Percentiles rank a stretch among this genome's conserved stretches.
These are phyloP conservation scores for Sthenelais limicola DNA, from an alignment of 2,888 invertebrate species.

Conservation along the genomic window DNA sequence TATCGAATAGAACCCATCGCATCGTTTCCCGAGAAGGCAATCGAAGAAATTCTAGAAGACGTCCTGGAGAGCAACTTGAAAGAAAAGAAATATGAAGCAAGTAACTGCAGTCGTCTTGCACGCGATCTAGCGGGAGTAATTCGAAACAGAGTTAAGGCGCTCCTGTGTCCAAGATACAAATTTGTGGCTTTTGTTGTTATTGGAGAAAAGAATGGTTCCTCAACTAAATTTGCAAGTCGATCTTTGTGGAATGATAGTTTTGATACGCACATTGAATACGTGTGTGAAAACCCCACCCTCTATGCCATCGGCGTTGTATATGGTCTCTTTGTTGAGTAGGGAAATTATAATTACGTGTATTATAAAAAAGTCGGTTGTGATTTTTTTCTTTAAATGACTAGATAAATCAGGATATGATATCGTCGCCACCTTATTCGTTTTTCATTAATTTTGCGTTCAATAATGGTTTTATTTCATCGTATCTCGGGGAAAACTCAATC, in stretches of 20 bases:
- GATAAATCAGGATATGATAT: no score
- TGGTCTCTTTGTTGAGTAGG: conserved; percentile 59
- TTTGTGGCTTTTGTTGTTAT: conserved; percentile 59
- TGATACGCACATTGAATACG: conserved; percentile 61
- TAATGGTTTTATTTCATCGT: no score
- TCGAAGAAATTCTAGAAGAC: conserved; percentile 54
- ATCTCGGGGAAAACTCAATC: no score
- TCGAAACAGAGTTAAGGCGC: conserved; percentile 58
- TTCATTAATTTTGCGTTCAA: no score
- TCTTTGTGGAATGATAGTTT: conserved; percentile 62
- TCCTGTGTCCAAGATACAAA: conserved; percentile 59
- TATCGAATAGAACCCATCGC: conserved; percentile 59
- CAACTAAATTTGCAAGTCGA: conserved; percentile 57
- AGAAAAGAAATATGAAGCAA: conserved; percentile 56
- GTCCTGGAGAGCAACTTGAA: conserved; percentile 53
- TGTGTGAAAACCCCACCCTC: conserved; percentile 54
- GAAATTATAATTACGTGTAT: no score
- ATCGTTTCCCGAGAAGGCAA: conserved; percentile 49
- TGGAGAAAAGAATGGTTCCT: conserved; percentile 54
- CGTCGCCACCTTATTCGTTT: no score
- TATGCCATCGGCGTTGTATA: conserved; percentile 62
- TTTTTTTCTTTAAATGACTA: no score
- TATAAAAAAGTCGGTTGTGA: no score
- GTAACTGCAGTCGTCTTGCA: conserved; percentile 54
- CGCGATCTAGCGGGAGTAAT: conserved; percentile 57